phyloP scores from a whole-genome alignment of 2,797 vertebrate species.

The Rhyacichthys aspro region DNA sequence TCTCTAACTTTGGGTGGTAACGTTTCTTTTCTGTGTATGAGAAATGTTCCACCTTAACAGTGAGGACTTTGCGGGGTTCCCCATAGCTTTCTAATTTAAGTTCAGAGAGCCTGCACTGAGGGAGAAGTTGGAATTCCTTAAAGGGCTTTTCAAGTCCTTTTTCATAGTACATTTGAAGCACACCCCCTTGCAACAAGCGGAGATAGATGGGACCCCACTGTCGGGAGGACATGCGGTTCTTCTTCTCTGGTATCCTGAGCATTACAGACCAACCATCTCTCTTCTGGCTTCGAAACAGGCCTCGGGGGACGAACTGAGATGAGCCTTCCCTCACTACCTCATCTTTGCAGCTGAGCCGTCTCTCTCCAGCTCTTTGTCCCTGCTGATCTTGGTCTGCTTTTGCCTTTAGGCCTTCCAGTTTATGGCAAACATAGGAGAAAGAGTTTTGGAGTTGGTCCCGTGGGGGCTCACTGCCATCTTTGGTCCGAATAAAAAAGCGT shows the following conservation, averaged over 20 bases:
- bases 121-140: slow-evolving; percentile 92
- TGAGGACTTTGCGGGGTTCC: slow-evolving; percentile 91
- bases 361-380: slow-evolving; percentile 24
- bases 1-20: slow-evolving; percentile 90
- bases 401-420: slow-evolving; percentile 85
- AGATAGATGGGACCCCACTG: slow-evolving; percentile 98
- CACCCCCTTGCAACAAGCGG: slow-evolving; percentile 86
- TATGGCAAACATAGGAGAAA: slow-evolving; percentile 89
- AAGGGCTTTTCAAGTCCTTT: slow-evolving; percentile 96
- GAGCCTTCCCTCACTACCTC: slow-evolving; percentile 52
- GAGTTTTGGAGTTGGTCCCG: slow-evolving; percentile 88
- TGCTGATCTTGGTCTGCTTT: slow-evolving; percentile 47
- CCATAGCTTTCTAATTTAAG: slow-evolving; percentile 91
- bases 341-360: slow-evolving; percentile 46
- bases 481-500: slow-evolving; percentile 81
- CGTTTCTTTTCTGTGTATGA: slow-evolving; percentile 90
- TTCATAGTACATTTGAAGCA: slow-evolving; percentile 96
- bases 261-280: slow-evolving; percentile 93
- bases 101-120: slow-evolving; percentile 87
- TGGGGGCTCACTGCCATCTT: slow-evolving; percentile 79
- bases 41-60: slow-evolving; percentile 91
- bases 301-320: slow-evolving; percentile 75
- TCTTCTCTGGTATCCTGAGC: slow-evolving; percentile 98
- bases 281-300: slow-evolving; percentile 86
- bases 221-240: slow-evolving; percentile 98